Base-by-base conservation (phyloP, 2,797 vertebrate species). In the Mormyrops attenuatus region DNA sequence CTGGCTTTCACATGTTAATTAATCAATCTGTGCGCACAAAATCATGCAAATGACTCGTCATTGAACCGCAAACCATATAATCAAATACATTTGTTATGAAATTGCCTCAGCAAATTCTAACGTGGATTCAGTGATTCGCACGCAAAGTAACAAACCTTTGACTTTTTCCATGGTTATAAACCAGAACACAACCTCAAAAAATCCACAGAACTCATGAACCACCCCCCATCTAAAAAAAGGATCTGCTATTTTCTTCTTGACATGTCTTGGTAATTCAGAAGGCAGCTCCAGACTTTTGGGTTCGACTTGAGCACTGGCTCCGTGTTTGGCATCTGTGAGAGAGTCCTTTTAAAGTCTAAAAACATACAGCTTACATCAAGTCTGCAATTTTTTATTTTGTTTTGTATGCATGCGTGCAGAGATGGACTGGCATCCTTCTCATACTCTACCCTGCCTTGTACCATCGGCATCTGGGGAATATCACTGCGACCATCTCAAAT, bases 11-110 rank as follows among this genome's bases (percentile, higher is more conserved):
- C 73, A 77, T 77, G 73, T 20, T 38, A 38, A 77, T 49, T 85
- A 50, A 85, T 85, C 41, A 85, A 85, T 50, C 82, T 50, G 41
- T 47, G 22, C 20, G 44, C 47, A 50, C 7, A 47, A 50, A 85
- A 85, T 50, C 47, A 85, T 47, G 82, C 82, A 85, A 85, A 85
- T 85, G n/a, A 50, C 82, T 50, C 50, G 82, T 85, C 47, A 50
- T 26, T 49, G 41, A 85, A 85, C 41, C 47, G 11, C 73, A 77
- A 77, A 77, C 73, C 73, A 77, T 77, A 77, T 77, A 77, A 77
- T 77, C 38, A 77, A 44, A 34, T 69, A 69, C 63, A 69, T 77
- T 77, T 77, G 17, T 77, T 77, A 77, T 11, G 17, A 44, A 44
- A 41, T 77, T 77, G 34, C 73, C 82, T 85, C 82, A 85, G 82